Percentiles rank a stretch among this genome's conserved stretches.
Conservation (phyloP, 2,113 vertebrate genomes). For the Balaeniceps rex region DNA sequence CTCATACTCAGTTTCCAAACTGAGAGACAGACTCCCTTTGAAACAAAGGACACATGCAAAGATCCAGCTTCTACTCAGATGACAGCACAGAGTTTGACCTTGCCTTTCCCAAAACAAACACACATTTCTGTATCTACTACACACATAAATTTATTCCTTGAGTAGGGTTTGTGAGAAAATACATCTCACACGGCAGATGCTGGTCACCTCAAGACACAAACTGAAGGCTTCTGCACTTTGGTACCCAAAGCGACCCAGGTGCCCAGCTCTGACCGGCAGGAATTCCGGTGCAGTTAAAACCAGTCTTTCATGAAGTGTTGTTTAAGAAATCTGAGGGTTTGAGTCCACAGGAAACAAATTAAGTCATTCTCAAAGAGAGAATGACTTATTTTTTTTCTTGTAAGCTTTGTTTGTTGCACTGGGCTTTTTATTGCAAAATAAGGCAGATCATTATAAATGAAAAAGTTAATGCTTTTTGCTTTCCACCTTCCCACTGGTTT, state of each 20-base stretch:
- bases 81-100: neutral
- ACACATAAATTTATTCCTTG: neutral
- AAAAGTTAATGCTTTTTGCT: neutral
- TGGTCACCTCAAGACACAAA: neutral
- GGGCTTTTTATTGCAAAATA: neutral
- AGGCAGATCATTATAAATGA: neutral
- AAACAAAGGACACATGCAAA: neutral
- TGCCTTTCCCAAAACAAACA: neutral
- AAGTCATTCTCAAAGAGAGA: neutral
- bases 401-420: neutral
- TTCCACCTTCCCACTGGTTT: neutral
- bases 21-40: neutral
- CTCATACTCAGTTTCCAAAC: neutral
- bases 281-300: neutral
- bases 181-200: accelerated
- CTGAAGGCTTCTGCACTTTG: neutral
- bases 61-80: neutral
- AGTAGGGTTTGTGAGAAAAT: neutral
- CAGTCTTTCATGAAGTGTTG: neutral
- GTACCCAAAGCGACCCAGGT: neutral
- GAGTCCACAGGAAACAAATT: neutral
- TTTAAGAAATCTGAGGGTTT: neutral
- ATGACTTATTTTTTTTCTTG: neutral
- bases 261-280: neutral
- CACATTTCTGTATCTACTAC: neutral